These are phyloP conservation scores for Notothenia coriiceps DNA, from an alignment of 2,113 vertebrate genomes.

Conservation along the genomic window DNA sequence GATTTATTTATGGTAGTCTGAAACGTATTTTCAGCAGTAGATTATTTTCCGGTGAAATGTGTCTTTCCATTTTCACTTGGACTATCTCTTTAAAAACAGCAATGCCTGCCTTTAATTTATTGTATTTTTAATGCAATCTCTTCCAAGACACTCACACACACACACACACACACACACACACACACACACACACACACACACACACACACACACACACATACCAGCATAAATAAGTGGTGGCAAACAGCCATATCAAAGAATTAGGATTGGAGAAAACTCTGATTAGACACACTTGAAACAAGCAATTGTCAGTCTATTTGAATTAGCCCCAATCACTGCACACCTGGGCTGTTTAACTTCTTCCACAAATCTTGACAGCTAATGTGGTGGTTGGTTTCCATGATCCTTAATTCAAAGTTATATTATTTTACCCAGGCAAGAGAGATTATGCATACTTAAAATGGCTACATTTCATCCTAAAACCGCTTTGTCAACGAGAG, in stretches of 20 bases:
- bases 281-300: conserved; percentile 45
- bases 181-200: not conserved
- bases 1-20: not conserved
- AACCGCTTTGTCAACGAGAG: conserved; percentile 54
- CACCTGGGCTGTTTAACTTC: conserved; percentile 36
- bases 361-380: conserved; percentile 28
- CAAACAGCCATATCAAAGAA: conserved; percentile 31
- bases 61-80: not conserved
- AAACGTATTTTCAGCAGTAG: not conserved
- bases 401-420: conserved; percentile 65
- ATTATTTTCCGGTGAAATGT: not conserved
- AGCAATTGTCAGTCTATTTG: conserved; percentile 35
- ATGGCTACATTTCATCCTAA: conserved; percentile 74
- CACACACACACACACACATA: not conserved
- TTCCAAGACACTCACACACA: not conserved
- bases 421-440: conserved; percentile 59
- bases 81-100: not conserved
- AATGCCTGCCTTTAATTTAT: conserved; percentile 5
- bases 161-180: not conserved
- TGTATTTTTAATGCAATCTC: conserved; percentile 15
- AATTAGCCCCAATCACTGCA: conserved; percentile 41
- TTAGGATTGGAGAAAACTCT: conserved; percentile 10
- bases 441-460: conserved; percentile 71
- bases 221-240: conserved; percentile 11
- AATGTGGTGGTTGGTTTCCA: conserved; percentile 12